Evolutionary conservation across 35 echinoderm and acorn worm species (phyloP).

Genomic region (Apostichopus japonicus): DNA sequence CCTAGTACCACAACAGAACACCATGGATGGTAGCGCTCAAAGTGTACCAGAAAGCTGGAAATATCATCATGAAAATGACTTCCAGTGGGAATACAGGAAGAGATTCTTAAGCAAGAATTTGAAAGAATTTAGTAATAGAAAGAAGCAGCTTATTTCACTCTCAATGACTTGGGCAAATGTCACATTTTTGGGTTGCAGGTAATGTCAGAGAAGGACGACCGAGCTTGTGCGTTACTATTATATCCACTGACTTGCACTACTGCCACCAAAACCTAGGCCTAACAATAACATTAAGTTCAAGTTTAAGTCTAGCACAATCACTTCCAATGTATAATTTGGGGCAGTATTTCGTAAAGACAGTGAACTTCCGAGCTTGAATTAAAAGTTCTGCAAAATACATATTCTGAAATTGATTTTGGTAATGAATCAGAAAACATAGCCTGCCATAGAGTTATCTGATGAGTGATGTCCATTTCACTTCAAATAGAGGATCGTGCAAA

Average conservation of each 20-base stretch:
- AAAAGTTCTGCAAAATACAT: too few relatives aligned
- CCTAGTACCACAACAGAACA: neutral
- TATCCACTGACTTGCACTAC: neutral
- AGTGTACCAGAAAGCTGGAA: neutral
- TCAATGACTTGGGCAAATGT: conserved; percentile 32
- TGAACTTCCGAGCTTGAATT: too few relatives aligned
- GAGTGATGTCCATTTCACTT: too few relatives aligned
- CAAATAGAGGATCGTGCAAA: too few relatives aligned
- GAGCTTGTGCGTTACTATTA: neutral
- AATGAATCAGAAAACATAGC: too few relatives aligned
- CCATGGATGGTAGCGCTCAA: neutral
- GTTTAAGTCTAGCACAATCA: too few relatives aligned
- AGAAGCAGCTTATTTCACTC: neutral
- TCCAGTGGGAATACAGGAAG: neutral
- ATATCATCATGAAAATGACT: conserved; percentile 12
- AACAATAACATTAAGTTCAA: too few relatives aligned
- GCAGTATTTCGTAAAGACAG: too few relatives aligned
- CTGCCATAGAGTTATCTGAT: too few relatives aligned
- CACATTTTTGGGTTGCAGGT: conserved; percentile 23
- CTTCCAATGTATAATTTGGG: too few relatives aligned
- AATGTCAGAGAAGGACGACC: neutral
- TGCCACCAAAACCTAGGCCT: too few relatives aligned
- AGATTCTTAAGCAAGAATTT: neutral
- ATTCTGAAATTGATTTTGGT: too few relatives aligned
- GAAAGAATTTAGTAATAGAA: neutral